Evolutionary conservation across 1,140 invertebrate species (phyloP).

Genomic region (Drosophila saltans): DNA sequence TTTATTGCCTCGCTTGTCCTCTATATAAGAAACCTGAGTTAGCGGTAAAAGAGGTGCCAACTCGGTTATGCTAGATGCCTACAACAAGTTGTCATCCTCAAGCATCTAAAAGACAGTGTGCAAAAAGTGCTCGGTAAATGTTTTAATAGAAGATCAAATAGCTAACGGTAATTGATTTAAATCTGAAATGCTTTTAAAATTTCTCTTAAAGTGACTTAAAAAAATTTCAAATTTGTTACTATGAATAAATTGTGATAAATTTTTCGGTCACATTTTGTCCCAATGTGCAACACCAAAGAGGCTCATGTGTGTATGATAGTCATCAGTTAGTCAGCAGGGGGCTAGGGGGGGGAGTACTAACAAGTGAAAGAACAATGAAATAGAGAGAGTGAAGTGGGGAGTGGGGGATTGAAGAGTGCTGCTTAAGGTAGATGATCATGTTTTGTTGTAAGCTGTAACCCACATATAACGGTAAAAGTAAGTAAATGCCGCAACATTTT

Average conservation of each 20-base stretch:
- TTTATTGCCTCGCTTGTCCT: conserved; percentile 58
- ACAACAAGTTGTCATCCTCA: conserved; percentile 1
- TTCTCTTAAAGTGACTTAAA: too few relatives aligned
- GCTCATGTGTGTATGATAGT: conserved; percentile 10
- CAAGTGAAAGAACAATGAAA: background rate
- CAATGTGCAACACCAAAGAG: conserved; percentile 20
- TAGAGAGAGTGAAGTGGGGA: background rate
- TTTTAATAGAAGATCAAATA: too few relatives aligned
- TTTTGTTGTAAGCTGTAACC: conserved; percentile 56
- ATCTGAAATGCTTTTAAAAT: too few relatives aligned
- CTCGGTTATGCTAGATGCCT: background rate
- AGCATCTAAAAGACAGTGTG: background rate
- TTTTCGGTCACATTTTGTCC: background rate
- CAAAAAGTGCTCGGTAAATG: background rate
- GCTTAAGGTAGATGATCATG: conserved; percentile 26
- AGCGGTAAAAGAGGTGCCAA: background rate
- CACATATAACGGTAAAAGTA: conserved; percentile 11
- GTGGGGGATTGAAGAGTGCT: background rate
- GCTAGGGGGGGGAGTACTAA: background rate
- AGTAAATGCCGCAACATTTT: conserved; percentile 69
- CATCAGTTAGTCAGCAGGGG: background rate
- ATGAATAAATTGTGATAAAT: background rate
- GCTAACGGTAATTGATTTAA: too few relatives aligned
- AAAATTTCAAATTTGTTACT: too few relatives aligned
- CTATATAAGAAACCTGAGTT: background rate